These are phyloP conservation scores for Andrena bucephala DNA, from an alignment of 2,888 invertebrate species.

Conservation along the genomic window DNA sequence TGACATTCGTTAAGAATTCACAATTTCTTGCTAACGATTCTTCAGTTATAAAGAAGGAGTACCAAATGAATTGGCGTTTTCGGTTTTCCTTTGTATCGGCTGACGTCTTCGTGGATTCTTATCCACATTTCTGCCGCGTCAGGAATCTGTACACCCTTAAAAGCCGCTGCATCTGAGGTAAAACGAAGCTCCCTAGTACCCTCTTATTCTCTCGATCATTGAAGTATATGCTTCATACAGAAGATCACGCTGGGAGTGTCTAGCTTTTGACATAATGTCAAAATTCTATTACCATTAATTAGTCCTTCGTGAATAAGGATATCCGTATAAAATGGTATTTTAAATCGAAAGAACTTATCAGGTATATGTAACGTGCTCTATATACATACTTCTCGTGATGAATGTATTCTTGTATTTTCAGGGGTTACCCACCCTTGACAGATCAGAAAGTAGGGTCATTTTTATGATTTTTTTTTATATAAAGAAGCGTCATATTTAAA, in stretches of 20 bases:
- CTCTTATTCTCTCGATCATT: constrained; percentile 32
- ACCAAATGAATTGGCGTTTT: constrained; percentile 11
- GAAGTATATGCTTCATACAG: constrained; percentile 21
- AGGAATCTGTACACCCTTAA: constrained; percentile 23
- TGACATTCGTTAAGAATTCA: background rate
- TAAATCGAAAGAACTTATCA: background rate
- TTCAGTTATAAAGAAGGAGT: background rate
- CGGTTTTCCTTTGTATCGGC: background rate
- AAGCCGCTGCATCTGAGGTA: constrained; percentile 26
- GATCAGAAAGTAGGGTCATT: no score
- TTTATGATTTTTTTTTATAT: no score
- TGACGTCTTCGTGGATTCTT: background rate
- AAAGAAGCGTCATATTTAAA: no score
- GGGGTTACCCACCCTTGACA: no score
- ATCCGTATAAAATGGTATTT: background rate
- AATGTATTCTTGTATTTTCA: no score
- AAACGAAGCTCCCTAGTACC: constrained; percentile 38
- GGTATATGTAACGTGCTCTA: no score
- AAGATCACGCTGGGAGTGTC: constrained; percentile 34
- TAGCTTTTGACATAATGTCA: constrained; percentile 29
- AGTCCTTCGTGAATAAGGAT: constrained; percentile 15
- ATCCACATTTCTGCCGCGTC: constrained; percentile 26
- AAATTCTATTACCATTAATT: constrained; percentile 47
- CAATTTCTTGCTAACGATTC: background rate
- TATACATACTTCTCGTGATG: background rate